Conservation (phyloP, 37 sponge, comb jelly and placozoan genomes). For the Chondrosia reniformis region DNA sequence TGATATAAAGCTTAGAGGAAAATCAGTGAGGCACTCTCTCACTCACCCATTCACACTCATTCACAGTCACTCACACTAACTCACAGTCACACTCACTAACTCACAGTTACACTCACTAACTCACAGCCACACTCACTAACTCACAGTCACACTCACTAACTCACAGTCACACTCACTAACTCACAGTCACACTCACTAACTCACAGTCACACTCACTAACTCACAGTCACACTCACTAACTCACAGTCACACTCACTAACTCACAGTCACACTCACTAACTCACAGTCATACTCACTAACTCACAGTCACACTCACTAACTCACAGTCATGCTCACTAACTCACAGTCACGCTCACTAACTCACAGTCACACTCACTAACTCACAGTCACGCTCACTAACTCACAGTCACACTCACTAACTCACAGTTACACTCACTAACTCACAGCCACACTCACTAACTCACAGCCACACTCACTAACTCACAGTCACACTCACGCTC, state of each 20-base stretch:
- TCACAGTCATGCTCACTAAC: not conserved
- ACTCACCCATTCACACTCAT: not conserved
- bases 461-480: no score
- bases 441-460: not conserved
- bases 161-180: not conserved
- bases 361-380: not conserved
- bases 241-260: not conserved
- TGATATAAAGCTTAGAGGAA: conserved; percentile 51
- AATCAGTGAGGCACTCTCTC: conserved; percentile 43
- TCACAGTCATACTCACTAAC: not conserved
- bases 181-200: not conserved
- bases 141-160: not conserved
- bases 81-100: not conserved
- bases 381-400: not conserved
- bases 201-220: not conserved
- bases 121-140: not conserved
- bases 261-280: not conserved
- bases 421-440: not conserved
- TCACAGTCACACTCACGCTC: not conserved
- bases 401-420: not conserved
- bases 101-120: not conserved
- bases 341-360: not conserved
- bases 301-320: not conserved
- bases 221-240: not conserved
- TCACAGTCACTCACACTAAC: not conserved